These are phyloP conservation scores for Eidolon helvum DNA, from an alignment of 2,113 vertebrate species.

Conservation along the genomic window DNA sequence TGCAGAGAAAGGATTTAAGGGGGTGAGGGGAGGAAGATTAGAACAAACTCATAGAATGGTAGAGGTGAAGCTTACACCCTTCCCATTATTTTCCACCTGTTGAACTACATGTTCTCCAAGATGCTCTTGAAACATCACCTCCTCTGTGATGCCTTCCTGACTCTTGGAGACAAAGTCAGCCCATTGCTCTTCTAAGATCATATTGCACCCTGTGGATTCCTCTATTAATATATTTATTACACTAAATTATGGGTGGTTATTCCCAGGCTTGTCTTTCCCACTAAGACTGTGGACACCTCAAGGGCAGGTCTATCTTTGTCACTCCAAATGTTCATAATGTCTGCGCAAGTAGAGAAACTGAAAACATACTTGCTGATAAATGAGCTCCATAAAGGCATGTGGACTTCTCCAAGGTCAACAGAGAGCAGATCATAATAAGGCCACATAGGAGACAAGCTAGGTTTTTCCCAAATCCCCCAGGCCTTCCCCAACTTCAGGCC, in stretches of 20 bases:
- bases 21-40: neutral
- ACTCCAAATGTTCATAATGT: neutral
- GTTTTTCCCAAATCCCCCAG: neutral
- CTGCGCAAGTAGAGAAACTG: neutral
- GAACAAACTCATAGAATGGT: neutral
- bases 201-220: neutral
- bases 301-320: neutral
- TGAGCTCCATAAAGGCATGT: neutral
- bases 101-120: neutral
- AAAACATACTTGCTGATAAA: neutral
- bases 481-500: neutral
- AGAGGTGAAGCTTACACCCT: neutral
- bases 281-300: neutral
- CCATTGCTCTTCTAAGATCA: neutral
- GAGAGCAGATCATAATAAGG: neutral
- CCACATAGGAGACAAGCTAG: neutral
- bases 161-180: neutral
- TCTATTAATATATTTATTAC: neutral
- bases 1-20: neutral
- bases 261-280: neutral
- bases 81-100: neutral
- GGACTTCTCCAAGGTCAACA: neutral
- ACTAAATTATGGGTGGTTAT: neutral
- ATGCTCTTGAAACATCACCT: neutral
- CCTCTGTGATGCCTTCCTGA: neutral